Conservation (phyloP, 2,113 vertebrate species). For the Bujurquina vittata region DNA sequence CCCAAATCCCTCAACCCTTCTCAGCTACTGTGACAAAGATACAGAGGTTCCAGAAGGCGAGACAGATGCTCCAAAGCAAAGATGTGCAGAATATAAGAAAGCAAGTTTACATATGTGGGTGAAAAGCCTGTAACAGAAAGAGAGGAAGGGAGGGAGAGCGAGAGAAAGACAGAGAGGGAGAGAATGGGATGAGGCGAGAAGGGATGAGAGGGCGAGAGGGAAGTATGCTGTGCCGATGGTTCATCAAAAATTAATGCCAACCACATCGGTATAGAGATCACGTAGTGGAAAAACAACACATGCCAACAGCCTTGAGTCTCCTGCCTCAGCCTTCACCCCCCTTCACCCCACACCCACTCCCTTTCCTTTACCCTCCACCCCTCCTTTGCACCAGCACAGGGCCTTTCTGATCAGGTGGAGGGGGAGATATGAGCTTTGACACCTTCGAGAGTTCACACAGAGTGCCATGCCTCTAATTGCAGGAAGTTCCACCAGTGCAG, state of each 20-base stretch:
- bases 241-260: conserved; percentile 83
- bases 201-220: conserved; percentile 74
- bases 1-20: conserved; percentile 64
- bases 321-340: conserved; percentile 52
- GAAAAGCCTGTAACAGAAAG: conserved; percentile 51
- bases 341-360: conserved; percentile 14
- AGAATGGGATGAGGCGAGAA: conserved; percentile 33
- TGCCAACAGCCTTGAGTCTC: conserved; percentile 81
- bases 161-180: conserved; percentile 28
- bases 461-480: conserved; percentile 82
- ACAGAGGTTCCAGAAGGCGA: conserved; percentile 62
- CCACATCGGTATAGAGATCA: conserved; percentile 84
- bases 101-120: conserved; percentile 60
- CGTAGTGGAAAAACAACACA: conserved; percentile 83
- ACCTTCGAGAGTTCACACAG: conserved; percentile 81
- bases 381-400: conserved; percentile 63
- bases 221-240: conserved; percentile 75
- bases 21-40: conserved; percentile 70
- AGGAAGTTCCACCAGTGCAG: conserved; percentile 73
- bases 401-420: conserved; percentile 84
- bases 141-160: conserved; percentile 27
- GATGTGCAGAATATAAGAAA: conserved; percentile 65
- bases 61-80: conserved; percentile 68
- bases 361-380: conserved; percentile 57
- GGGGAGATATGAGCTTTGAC: conserved; percentile 81